Evolutionary conservation across 2,888 invertebrate species (phyloP), one percentile per base, ranked within the genome.

Genomic region (Steinernema hermaphroditum): DNA sequence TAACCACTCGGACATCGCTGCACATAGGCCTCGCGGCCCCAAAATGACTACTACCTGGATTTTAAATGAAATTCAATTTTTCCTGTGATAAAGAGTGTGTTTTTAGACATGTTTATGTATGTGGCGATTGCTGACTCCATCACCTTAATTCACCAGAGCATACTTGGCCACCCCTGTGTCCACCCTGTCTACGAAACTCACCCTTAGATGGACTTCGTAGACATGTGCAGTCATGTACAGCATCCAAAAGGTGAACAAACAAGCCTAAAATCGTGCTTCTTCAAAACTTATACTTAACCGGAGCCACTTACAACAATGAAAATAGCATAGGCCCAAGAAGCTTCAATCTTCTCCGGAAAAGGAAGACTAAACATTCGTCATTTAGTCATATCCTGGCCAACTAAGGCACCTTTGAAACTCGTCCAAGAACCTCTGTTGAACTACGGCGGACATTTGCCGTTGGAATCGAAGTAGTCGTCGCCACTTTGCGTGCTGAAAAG

Each of bases 1-100:
- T 83, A 83, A 83, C 83, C 83, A 82, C 83, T 83, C 82, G n/a
- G n/a, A n/a, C n/a, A n/a, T n/a, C n/a, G n/a, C n/a, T n/a, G n/a
- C n/a, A n/a, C n/a, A n/a, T n/a, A 81, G 83, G 82, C 83, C 83
- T 77, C 54, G 54, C 24, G 41, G 8, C 41, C 14, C 41, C 9
- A 8, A 41, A 41, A 41, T 8, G 41, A 9, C 41, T 41, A 9
- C 41, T 9, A 41, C 14, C 41, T 8, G 9, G 41, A 8, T 41
- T 41, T 9, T 41, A 41, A 41, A 41, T 9, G 41, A 8, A 41
- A 41, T 41, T 41, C 41, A 41, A 41, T 41, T 41, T 41, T 41
- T 41, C 41, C 8, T 41, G 41, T 41, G 8, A 9, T 41, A 41
- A 41, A 9, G 9, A 41, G 8, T 8, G 9, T 41, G 9, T 41